Percentiles rank a stretch among this genome's conserved stretches.
Evolutionary conservation across 1,140 invertebrate species (phyloP).

Genomic region (Thaumatotibia leucotreta): DNA sequence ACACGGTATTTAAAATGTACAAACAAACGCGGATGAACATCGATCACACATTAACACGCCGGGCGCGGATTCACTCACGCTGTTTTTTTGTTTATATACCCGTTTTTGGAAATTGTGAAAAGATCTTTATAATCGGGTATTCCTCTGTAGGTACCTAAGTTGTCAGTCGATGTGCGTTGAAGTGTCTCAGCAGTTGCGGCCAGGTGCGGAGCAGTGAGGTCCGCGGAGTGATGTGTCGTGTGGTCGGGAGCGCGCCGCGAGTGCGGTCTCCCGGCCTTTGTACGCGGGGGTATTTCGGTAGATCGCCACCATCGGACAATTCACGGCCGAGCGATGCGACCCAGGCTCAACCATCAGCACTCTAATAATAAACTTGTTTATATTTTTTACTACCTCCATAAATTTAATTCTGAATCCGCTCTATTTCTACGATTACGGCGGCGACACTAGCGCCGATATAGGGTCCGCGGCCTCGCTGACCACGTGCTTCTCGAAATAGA

Average conservation of each 20-base stretch:
- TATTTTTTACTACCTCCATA: slow-evolving; percentile 69
- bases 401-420: slow-evolving; percentile 53
- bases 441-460: slow-evolving; percentile 20
- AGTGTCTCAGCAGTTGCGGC: not conserved
- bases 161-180: not conserved
- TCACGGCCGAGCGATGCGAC: slow-evolving; percentile 73
- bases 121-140: not conserved
- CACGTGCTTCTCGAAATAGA: slow-evolving; percentile 62
- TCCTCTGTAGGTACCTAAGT: slow-evolving; percentile 5
- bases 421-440: slow-evolving; percentile 21
- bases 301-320: slow-evolving; percentile 73
- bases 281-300: slow-evolving; percentile 71
- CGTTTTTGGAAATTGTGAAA: not conserved
- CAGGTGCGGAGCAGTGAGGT: slow-evolving; percentile 1
- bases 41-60: not conserved
- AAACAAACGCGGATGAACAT: slow-evolving; percentile 1
- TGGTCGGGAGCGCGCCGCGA: slow-evolving; percentile 27
- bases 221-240: slow-evolving; percentile 1
- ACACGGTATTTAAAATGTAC: not conserved
- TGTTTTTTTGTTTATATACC: not conserved
- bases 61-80: not conserved
- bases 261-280: slow-evolving; percentile 53
- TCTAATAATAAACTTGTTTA: slow-evolving; percentile 76
- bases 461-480: slow-evolving; percentile 47
- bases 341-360: slow-evolving; percentile 61